Conservation (phyloP, 2,888 invertebrate genomes). For the Vandiemenella viatica region DNA sequence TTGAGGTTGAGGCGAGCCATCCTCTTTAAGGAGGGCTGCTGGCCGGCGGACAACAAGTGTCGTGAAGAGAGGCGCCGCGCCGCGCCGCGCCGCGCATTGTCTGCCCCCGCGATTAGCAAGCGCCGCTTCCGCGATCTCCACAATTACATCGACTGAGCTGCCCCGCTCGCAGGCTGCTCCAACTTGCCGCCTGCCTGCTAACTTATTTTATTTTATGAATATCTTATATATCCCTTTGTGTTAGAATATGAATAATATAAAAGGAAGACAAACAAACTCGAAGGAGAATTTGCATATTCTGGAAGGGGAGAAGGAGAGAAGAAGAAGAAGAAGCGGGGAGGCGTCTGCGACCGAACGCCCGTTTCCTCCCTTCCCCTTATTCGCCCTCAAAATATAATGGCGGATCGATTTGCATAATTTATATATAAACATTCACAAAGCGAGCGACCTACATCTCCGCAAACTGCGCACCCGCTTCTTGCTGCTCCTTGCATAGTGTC, state of each 20-base stretch:
- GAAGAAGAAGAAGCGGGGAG: not conserved
- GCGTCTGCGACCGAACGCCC: not conserved
- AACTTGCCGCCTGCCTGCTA: too few relatives aligned
- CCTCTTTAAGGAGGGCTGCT: not conserved
- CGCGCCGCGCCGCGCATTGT: not conserved
- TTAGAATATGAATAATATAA: not conserved
- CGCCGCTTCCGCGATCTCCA: not conserved
- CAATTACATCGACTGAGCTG: too few relatives aligned
- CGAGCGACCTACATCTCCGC: not conserved
- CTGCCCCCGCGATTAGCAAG: not conserved
- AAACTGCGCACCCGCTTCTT: too few relatives aligned
- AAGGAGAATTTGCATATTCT: not conserved
- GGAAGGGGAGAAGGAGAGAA: not conserved
- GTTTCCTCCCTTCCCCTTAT: not conserved
- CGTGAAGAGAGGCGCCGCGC: not conserved
- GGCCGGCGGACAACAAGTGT: not conserved
- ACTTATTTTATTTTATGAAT: not conserved
- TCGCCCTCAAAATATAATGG: not conserved
- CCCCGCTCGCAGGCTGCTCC: too few relatives aligned
- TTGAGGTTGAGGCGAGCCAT: too few relatives aligned
- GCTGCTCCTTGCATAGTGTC: too few relatives aligned
- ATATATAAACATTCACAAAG: constrained; percentile 18
- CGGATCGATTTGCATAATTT: constrained; percentile 14
- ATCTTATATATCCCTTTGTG: not conserved
- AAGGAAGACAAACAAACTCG: not conserved